Percentiles rank a stretch among this genome's conserved stretches.
These are phyloP conservation scores for Merodon equestris DNA, from an alignment of 2,888 invertebrate species.

Conservation along the genomic window DNA sequence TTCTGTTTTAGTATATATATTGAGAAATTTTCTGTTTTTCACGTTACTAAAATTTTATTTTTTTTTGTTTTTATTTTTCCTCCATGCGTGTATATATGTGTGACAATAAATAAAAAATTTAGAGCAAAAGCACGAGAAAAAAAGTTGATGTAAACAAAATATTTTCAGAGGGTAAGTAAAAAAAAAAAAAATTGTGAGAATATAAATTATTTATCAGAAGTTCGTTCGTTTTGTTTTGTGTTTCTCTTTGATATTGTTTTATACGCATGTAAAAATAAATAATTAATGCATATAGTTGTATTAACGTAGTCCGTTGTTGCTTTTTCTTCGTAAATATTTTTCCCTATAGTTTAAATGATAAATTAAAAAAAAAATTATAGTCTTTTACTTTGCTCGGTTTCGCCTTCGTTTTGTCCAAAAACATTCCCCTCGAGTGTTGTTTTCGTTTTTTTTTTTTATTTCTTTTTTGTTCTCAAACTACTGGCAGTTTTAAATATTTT, in stretches of 20 bases:
- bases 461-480: conserved; percentile 34
- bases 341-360: conserved; percentile 45
- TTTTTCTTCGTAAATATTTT: conserved; percentile 19
- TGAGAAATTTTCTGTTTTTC: conserved; percentile 40
- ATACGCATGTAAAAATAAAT: conserved; percentile 56
- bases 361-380: conserved; percentile 49
- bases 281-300: conserved; percentile 40
- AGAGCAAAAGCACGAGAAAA: conserved; percentile 6
- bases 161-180: neutral
- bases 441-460: no score
- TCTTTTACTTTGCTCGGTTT: conserved; percentile 47
- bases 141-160: conserved; percentile 9
- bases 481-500: conserved; percentile 55
- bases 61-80: conserved; percentile 5
- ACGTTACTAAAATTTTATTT: conserved; percentile 45
- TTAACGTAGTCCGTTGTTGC: conserved; percentile 12
- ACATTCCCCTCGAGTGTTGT: conserved; percentile 22
- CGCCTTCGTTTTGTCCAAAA: conserved; percentile 26
- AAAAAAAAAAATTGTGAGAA: no score
- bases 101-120: conserved; percentile 33
- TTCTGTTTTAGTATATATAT: conserved; percentile 30
- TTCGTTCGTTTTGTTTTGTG: no score
- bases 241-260: neutral
- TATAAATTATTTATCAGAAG: no score
- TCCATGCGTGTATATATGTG: conserved; percentile 29